phyloP scores from a whole-genome alignment of 2,797 vertebrate species.

The Acanthopagrus latus region DNA sequence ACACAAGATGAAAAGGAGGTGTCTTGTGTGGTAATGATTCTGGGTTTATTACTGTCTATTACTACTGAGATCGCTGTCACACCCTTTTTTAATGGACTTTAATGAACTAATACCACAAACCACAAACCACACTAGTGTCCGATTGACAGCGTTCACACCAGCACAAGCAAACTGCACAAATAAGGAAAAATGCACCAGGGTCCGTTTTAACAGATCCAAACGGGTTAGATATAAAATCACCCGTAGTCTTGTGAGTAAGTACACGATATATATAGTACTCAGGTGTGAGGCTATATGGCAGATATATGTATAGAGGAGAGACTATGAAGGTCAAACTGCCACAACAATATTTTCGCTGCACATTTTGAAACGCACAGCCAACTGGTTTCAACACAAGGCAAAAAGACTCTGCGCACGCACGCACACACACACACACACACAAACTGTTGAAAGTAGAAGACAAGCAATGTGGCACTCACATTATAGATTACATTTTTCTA shows the following conservation, averaged over 20 bases:
- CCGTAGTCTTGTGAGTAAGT: background rate
- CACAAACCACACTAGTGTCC: too few species aligned
- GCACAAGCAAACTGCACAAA: too few species aligned
- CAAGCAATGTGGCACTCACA: slow-evolving; percentile 33
- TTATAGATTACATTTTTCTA: slow-evolving; percentile 41
- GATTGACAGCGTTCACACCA: too few species aligned
- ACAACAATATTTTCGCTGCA: background rate
- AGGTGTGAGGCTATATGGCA: too few species aligned
- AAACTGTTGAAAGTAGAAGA: slow-evolving; percentile 8
- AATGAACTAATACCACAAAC: too few species aligned
- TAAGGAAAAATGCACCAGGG: too few species aligned
- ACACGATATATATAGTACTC: background rate
- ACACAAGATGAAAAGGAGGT: too few species aligned
- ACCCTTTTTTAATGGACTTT: too few species aligned
- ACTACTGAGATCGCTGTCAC: too few species aligned
- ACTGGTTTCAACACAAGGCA: slow-evolving; percentile 18
- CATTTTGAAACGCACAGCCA: background rate
- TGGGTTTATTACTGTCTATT: too few species aligned
- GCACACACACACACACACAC: slow-evolving; percentile 10
- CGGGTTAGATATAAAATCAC: background rate
- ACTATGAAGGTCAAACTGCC: background rate
- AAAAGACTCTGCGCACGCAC: background rate
- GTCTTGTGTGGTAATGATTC: too few species aligned
- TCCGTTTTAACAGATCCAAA: too few species aligned
- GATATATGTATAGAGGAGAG: background rate